Evolutionary conservation across 2,113 vertebrate genomes (phyloP), one percentile per base, ranked within the genome.

Genomic region (Dermatemys mawii): DNA sequence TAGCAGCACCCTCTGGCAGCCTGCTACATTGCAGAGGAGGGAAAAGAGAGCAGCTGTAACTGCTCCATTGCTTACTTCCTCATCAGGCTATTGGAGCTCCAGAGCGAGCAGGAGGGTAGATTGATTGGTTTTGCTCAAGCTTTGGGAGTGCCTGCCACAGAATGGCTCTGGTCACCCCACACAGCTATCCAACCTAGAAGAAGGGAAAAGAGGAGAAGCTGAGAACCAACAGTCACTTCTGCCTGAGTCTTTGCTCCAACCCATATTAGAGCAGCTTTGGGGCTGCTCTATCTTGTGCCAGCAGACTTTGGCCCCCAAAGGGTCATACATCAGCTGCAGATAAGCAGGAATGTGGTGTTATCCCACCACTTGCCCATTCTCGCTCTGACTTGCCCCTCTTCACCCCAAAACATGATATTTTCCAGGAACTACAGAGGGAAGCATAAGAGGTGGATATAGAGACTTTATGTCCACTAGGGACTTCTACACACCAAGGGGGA

Each of bases 161-260:
- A 22, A 38, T 73, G 67, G n/a, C 5, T 41, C 22, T 3, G 5
- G 29, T 63, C 57, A 63, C 3, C 32, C 57, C 32, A 35, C 32
- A 35, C 32, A 17, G 32, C 57, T 73, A 41, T n/a, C 32, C n/a
- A 11, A 22, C 21, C n/a, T 19, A 24, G 67, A 22, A 73, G 48
- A 60, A 6, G 60, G 2, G 11, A 50, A 6, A 49, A 87, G 13
- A 89, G 13, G 1, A 75, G 41, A 80, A 84, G 5, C 1, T 2
- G 7, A 29, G 2, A 78, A 2, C 3, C 17, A 38, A 32, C 57
- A 8, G 32, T 63, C 10, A 63, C 0, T 1, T 1, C 55, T 44
- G 8, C 4, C 8, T 6, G 60, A 53, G 86, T 63, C 16, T 81
- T 38, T 57, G n/a, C 46, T 84, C 46, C n/a, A 79, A 35, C n/a